phyloP scores from a whole-genome alignment of 2,888 invertebrate species.

The Lapara coniferarum region DNA sequence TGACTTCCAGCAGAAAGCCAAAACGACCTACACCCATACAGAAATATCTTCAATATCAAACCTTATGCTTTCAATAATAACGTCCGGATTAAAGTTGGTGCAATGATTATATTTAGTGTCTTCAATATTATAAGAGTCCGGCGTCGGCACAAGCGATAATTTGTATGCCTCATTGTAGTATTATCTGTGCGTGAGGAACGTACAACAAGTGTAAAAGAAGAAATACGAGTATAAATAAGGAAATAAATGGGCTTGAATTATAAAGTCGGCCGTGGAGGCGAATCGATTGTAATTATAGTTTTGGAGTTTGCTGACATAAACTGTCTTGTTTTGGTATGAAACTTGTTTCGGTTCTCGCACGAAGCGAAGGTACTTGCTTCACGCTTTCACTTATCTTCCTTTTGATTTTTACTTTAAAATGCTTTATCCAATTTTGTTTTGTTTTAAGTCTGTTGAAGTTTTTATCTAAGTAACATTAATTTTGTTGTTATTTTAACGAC shows the following conservation, averaged over 20 bases:
- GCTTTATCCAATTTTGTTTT: not conserved
- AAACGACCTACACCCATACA: constrained; percentile 51
- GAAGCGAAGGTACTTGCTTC: constrained; percentile 31
- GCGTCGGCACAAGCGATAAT: constrained; percentile 78
- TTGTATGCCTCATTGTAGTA: constrained; percentile 81
- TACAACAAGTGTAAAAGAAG: constrained; percentile 72
- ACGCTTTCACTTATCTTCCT: constrained; percentile 2
- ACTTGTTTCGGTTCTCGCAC: constrained; percentile 35
- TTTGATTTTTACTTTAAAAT: not conserved
- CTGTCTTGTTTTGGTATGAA: constrained; percentile 36
- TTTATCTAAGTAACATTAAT: too few species aligned
- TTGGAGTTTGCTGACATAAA: constrained; percentile 42
- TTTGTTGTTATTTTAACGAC: too few species aligned
- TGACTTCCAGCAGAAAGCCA: constrained; percentile 64
- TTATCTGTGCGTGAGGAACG: constrained; percentile 78
- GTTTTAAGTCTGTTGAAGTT: too few species aligned
- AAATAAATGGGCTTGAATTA: constrained; percentile 70
- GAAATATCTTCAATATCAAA: constrained; percentile 38
- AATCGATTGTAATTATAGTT: constrained; percentile 62
- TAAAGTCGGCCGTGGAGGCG: constrained; percentile 54
- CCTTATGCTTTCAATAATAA: constrained; percentile 42
- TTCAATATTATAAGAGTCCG: constrained; percentile 56
- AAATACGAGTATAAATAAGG: constrained; percentile 67
- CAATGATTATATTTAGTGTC: constrained; percentile 49
- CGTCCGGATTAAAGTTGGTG: constrained; percentile 38